Evolutionary conservation across 2,888 invertebrate species (phyloP), one percentile per base, ranked within the genome.

Genomic region (Aleiodes leptofemur): DNA sequence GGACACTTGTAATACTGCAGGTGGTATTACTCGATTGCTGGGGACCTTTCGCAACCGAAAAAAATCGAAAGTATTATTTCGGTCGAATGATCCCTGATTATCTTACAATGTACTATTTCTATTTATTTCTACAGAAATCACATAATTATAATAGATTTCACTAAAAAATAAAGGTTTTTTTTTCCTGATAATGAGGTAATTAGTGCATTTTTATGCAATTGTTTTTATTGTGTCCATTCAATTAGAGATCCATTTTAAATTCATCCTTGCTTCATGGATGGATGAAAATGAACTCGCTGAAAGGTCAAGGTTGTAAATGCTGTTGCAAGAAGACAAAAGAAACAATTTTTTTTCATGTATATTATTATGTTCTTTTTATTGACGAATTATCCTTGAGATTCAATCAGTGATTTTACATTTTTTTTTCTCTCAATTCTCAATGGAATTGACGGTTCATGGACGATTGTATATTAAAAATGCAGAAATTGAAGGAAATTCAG

Each of bases 11-110:
- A 59, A 59, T 31, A n/a, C 31, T 34, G 59, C 59, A 59, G 59
- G 59, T 59, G 59, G 59, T 31, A 51, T 51, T 51, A 56, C 23
- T 56, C 56, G 56, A 59, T 59, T 38, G 23, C 23, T 23, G 23
- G 34, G 59, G 43, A 43, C 38, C 59, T 59, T 59, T 59, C 59
- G 59, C 59, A 59, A 59, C 38, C 3, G 43, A 43, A 43, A 23
- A 23, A 59, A 59, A 59, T 59, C 34, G 59, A 59, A 59, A 59
- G 59, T 59, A 29, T 59, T 34, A 43, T 43, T 59, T 59, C 38
- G 59, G 31, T 57, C 57, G 57, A 57, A 43, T 16, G 57, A 59
- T 59, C 59, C 34, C 29, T 59, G 43, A 59, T 59, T 59, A 59
- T 59, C 59, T 23, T 59, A 38, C 59, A 34, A 34, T n/a, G 7